Conservation (phyloP, 2,113 vertebrate genomes). For the Cromileptes altivelis region DNA sequence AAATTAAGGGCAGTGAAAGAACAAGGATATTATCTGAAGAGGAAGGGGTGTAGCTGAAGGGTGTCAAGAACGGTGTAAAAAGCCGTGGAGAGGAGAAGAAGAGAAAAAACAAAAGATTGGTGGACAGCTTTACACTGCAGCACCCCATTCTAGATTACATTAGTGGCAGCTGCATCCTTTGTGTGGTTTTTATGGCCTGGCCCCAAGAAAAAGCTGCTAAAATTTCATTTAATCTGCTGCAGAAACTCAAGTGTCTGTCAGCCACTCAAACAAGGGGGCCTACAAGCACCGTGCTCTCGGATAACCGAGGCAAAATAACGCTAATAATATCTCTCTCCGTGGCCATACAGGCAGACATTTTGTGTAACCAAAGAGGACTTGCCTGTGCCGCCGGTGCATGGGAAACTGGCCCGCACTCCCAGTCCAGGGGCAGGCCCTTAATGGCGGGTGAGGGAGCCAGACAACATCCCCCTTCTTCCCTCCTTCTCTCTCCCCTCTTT, state of each 20-base stretch:
- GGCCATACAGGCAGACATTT: slow-evolving; percentile 86
- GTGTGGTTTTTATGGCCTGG: slow-evolving; percentile 85
- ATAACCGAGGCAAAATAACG: slow-evolving; percentile 89
- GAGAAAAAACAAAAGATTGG: slow-evolving; percentile 78
- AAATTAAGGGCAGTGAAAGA: slow-evolving; percentile 67
- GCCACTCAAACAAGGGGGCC: slow-evolving; percentile 88
- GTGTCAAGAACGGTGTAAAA: slow-evolving; percentile 72
- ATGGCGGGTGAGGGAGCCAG: slow-evolving; percentile 60
- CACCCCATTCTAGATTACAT: slow-evolving; percentile 86
- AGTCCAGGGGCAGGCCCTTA: slow-evolving; percentile 70
- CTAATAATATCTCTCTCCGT: slow-evolving; percentile 89
- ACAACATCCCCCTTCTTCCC: slow-evolving; percentile 60
- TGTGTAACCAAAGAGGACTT: slow-evolving; percentile 87
- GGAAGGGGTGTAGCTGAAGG: slow-evolving; percentile 64
- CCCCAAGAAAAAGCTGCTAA: slow-evolving; percentile 89
- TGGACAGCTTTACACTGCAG: slow-evolving; percentile 80
- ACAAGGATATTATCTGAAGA: slow-evolving; percentile 71
- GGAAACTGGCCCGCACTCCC: slow-evolving; percentile 81
- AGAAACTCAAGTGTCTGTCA: slow-evolving; percentile 91
- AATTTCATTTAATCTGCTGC: slow-evolving; percentile 94
- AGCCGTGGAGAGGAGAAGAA: slow-evolving; percentile 68
- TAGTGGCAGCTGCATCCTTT: slow-evolving; percentile 93
- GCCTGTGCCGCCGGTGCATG: slow-evolving; percentile 69
- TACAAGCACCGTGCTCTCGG: slow-evolving; percentile 90
- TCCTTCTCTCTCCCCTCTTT: slow-evolving; percentile 55